A percentile compares a stretch with the other conserved stretches of the same genome.
phyloP scores from a whole-genome alignment of 1,140 invertebrate genomes.

The Acyrthosiphon pisum region DNA sequence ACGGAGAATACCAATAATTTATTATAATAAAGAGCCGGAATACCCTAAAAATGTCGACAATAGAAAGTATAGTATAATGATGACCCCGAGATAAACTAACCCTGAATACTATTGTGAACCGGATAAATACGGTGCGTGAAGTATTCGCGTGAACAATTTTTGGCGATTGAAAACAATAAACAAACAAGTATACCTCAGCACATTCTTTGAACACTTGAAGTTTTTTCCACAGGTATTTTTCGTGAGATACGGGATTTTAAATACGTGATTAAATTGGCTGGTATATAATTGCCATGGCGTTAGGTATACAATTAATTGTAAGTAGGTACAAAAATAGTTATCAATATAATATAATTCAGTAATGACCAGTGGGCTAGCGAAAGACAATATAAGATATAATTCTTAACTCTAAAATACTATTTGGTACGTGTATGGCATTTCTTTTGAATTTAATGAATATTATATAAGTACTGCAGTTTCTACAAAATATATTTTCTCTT shows the following conservation, averaged over 20 bases:
- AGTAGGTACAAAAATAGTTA: neutral
- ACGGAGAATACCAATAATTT: neutral
- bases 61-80: neutral
- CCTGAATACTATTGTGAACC: neutral
- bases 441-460: neutral
- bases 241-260: neutral
- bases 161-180: neutral
- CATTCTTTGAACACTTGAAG: neutral
- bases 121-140: neutral
- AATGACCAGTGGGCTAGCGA: neutral
- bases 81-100: neutral
- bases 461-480: neutral
- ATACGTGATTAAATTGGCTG: neutral
- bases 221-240: neutral
- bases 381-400: neutral
- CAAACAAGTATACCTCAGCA: neutral
- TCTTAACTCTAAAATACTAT: neutral
- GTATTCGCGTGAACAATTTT: neutral
- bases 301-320: neutral
- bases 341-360: no score
- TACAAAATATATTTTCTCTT: neutral
- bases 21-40: slow-evolving; percentile 9
- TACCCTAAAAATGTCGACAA: slow-evolving; percentile 1
- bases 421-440: neutral
- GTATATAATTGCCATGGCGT: neutral